These are phyloP conservation scores for Sinonovacula constricta DNA, from an alignment of 1,140 invertebrate species.

Conservation along the genomic window DNA sequence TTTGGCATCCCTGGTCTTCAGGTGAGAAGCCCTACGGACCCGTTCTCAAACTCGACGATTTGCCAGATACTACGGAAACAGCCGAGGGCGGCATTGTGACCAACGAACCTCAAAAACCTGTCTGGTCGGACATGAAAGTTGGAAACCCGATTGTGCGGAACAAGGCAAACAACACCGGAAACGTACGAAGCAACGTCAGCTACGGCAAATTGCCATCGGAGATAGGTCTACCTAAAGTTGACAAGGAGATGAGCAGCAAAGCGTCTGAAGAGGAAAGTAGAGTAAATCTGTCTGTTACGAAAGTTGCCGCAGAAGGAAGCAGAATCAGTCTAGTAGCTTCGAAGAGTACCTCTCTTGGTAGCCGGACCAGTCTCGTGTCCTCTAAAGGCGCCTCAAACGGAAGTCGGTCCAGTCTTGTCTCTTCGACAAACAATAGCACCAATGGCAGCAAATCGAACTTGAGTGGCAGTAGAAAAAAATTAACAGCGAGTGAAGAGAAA, in stretches of 20 bases:
- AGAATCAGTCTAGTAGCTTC: constrained; percentile 27
- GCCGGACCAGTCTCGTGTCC: too few species aligned
- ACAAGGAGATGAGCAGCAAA: too few species aligned
- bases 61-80: neutral
- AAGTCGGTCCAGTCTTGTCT: too few species aligned
- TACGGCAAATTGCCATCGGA: too few species aligned
- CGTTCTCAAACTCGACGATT: constrained; percentile 21
- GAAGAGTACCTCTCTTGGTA: constrained; percentile 1
- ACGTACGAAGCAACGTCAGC: too few species aligned
- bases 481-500: constrained; percentile 18
- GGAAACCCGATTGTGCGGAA: constrained; percentile 35
- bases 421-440: constrained; percentile 3
- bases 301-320: too few species aligned
- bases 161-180: constrained; percentile 15
- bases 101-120: constrained; percentile 25
- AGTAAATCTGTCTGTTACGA: too few species aligned
- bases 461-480: constrained; percentile 1
- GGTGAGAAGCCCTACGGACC: constrained; percentile 21
- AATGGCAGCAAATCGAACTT: constrained; percentile 25
- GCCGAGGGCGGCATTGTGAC: neutral
- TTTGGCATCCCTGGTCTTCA: constrained; percentile 28
- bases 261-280: too few species aligned
- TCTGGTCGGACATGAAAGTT: constrained; percentile 31
- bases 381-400: too few species aligned
- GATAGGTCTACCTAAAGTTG: too few species aligned